Base-by-base conservation (phyloP, 2,113 vertebrate species). In the Laticauda colubrina region DNA sequence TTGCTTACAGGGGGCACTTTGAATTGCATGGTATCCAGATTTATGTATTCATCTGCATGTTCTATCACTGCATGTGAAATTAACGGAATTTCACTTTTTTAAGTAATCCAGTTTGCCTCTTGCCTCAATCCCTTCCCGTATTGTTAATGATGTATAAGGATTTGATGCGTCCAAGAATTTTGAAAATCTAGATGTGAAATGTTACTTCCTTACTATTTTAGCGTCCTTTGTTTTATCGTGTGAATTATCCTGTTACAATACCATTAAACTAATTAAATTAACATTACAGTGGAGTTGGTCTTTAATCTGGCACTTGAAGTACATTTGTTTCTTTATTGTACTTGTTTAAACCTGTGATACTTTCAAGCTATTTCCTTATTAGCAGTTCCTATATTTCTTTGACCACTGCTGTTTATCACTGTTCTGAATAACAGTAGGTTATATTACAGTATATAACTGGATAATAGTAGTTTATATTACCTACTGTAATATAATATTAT, bases 1-100 rank as follows among this genome's bases (percentile, higher is more conserved):
- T 94, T 85, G 51, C 53, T 81, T 89, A n/a, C 88, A 69, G 29
- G 91, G 61, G 39, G 51, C n/a, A 86, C 39, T 29, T 88, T 54
- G 55, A 87, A 55, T 55, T 92, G 1, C 26, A 48, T 64, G 18
- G 34, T 93, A 12, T 93, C 53, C 91, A 0, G n/a, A 85, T 91
- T 89, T 87, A 53, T 23, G 10, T 61, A 26, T 89, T 23, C 86
- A 85, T 51, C 88, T 93, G 9, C 56, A 86, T 34, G 55, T 8
- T 59, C 8, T 15, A 39, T 56, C 9, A 86, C 26, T 87, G 55
- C 45, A 54, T 51, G 48, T 61, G 51, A 69, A 90, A 55, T 90
- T 43, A 87, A 20, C 57, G 54, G 0, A 75, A 21, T 90, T 90
- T 45, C 48, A 48, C 4, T 29, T 90, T 24, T 87, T 34, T 21